A percentile compares a stretch with the other conserved stretches of the same genome.
Evolutionary conservation across 2,113 vertebrate species (phyloP).

Genomic region (human (Homo sapiens)): DNA sequence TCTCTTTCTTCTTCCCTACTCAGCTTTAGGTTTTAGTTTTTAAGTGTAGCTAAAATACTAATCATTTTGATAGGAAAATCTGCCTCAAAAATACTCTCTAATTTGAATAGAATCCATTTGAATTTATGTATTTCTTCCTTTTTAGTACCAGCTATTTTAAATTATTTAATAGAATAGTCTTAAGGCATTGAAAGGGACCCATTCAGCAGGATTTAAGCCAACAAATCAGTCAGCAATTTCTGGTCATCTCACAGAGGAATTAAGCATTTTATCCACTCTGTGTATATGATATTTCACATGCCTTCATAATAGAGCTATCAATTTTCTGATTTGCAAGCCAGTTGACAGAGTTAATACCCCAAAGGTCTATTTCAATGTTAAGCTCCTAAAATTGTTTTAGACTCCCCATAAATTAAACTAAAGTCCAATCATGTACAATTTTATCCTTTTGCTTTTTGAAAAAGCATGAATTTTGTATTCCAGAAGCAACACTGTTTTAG

Average conservation of each 20-base stretch:
- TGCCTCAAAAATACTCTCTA: not conserved
- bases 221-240: conserved; percentile 75
- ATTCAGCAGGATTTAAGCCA: conserved; percentile 73
- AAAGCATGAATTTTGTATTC: conserved; percentile 50
- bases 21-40: not conserved
- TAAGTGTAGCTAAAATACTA: not conserved
- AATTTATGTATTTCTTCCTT: conserved; percentile 1
- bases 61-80: not conserved
- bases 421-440: conserved; percentile 60
- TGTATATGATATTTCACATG: conserved; percentile 76
- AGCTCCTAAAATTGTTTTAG: conserved; percentile 78
- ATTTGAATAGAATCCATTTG: conserved; percentile 31
- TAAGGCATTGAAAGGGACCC: conserved; percentile 61
- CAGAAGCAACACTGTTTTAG: conserved; percentile 40
- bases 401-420: conserved; percentile 67
- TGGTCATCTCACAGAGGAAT: conserved; percentile 74
- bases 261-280: conserved; percentile 66
- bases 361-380: conserved; percentile 72
- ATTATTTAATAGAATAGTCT: conserved; percentile 65
- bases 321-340: conserved; percentile 75
- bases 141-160: conserved; percentile 50
- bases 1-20: not conserved
- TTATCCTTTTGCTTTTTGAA: conserved; percentile 42
- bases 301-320: conserved; percentile 75
- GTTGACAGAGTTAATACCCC: conserved; percentile 65